Evolutionary conservation across 64 coral and sea anemone species (phyloP).

Genomic region (Montipora capricornis): DNA sequence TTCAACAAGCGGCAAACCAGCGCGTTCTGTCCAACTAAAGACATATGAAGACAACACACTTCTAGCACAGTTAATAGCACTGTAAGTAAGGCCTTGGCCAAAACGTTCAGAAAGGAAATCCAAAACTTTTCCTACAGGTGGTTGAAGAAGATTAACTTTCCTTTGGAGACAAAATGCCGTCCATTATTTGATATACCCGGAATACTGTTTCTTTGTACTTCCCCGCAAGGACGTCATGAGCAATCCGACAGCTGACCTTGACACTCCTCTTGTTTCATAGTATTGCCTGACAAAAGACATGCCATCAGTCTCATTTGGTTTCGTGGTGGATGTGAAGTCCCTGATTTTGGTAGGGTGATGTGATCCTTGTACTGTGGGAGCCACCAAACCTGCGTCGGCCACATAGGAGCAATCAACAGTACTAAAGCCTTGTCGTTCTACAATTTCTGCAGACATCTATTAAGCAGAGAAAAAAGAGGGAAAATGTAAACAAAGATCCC

Average conservation of each 20-base stretch:
- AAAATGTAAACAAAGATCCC: constrained; percentile 50
- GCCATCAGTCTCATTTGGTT: constrained; percentile 50
- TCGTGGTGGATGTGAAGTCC: constrained; percentile 37
- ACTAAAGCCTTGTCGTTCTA: constrained; percentile 34
- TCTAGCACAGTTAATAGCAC: constrained; percentile 33
- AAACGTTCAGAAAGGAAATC: constrained; percentile 28
- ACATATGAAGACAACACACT: constrained; percentile 35
- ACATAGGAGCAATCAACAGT: constrained; percentile 38
- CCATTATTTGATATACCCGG: constrained; percentile 15
- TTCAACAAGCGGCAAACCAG: constrained; percentile 23
- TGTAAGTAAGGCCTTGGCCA: constrained; percentile 30
- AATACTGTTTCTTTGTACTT: constrained; percentile 56
- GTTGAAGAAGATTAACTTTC: not conserved
- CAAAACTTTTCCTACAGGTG: not conserved
- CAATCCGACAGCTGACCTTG: constrained; percentile 40
- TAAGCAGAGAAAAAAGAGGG: constrained; percentile 47
- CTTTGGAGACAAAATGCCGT: too few species aligned
- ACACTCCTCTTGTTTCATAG: constrained; percentile 11
- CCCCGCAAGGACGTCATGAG: constrained; percentile 55
- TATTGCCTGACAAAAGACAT: constrained; percentile 58
- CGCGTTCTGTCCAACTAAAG: constrained; percentile 24
- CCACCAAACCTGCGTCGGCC: constrained; percentile 44
- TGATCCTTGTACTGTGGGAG: constrained; percentile 31
- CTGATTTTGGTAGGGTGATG: constrained; percentile 43
- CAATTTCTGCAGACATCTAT: constrained; percentile 35